Conservation (phyloP, 2,888 invertebrate species). For the Elysia crispata region DNA sequence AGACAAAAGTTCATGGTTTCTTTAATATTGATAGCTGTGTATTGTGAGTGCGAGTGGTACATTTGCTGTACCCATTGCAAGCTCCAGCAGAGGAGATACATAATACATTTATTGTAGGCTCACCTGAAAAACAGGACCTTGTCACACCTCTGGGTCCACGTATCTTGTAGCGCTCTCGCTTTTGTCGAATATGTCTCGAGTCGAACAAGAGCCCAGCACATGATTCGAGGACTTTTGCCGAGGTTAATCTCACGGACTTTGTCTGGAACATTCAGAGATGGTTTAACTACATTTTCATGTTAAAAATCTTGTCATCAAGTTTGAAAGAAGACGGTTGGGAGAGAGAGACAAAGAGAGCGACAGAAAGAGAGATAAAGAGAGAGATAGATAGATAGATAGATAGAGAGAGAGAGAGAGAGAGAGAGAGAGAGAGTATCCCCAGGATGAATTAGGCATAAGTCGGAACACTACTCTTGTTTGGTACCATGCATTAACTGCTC, state of each 20-base stretch:
- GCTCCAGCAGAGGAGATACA: too few relatives aligned
- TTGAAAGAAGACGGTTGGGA: neutral
- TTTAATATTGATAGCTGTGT: too few relatives aligned
- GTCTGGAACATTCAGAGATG: neutral
- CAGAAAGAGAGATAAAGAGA: constrained; percentile 13
- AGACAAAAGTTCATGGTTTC: too few relatives aligned
- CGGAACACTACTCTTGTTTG: too few relatives aligned
- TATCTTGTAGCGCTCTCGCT: neutral
- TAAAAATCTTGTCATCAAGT: too few relatives aligned
- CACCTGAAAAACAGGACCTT: neutral
- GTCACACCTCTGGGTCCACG: neutral
- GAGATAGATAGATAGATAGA: neutral
- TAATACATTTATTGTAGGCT: too few relatives aligned
- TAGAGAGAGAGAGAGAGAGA: neutral
- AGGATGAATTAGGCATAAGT: too few relatives aligned
- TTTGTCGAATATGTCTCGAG: neutral
- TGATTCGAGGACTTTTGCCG: neutral
- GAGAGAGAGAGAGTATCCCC: constrained; percentile 5
- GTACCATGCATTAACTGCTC: too few relatives aligned
- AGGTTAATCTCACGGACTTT: neutral
- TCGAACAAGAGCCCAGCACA: neutral
- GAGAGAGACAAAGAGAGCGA: constrained; percentile 14
- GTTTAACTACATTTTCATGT: neutral
- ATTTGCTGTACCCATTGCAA: too few relatives aligned
- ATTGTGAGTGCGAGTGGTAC: too few relatives aligned